Conservation (phyloP, 2,113 vertebrate species). For the Elaphurus davidianus region DNA sequence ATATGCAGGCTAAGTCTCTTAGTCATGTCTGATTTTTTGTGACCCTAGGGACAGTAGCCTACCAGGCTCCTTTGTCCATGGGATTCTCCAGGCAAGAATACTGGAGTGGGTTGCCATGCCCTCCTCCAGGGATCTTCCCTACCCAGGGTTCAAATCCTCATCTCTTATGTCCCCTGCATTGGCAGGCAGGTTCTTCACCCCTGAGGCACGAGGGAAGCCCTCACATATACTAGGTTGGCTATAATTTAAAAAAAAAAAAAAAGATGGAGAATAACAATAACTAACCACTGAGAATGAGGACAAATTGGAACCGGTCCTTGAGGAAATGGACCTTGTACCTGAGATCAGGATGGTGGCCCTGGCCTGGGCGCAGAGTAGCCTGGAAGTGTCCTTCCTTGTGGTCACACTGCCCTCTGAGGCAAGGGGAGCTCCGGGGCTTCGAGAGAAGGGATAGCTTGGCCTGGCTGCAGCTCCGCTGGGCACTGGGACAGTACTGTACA, state of each 20-base stretch:
- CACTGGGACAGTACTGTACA: rapidly evolving
- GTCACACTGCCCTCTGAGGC: too few species aligned
- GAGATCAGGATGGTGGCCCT: too few species aligned
- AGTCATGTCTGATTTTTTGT: not conserved
- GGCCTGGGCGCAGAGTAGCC: not conserved
- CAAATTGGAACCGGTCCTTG: too few species aligned
- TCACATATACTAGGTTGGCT: too few species aligned
- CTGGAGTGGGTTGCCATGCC: not conserved
- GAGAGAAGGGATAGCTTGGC: not conserved
- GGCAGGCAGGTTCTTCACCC: not conserved
- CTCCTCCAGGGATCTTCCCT: not conserved
- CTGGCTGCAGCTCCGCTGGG: not conserved
- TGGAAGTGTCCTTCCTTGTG: not conserved
- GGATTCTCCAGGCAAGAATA: not conserved
- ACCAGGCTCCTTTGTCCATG: not conserved
- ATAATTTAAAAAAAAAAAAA: too few species aligned
- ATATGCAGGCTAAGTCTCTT: not conserved
- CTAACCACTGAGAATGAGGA: too few species aligned
- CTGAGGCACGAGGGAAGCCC: too few species aligned
- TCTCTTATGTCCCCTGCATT: not conserved
- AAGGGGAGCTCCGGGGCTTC: not conserved
- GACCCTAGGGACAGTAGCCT: not conserved
- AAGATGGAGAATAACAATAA: too few species aligned
- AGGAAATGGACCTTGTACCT: not conserved
- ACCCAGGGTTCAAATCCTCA: not conserved